Evolutionary conservation across 2,797 vertebrate species (phyloP).

Genomic region (Bradypodion ventrale): DNA sequence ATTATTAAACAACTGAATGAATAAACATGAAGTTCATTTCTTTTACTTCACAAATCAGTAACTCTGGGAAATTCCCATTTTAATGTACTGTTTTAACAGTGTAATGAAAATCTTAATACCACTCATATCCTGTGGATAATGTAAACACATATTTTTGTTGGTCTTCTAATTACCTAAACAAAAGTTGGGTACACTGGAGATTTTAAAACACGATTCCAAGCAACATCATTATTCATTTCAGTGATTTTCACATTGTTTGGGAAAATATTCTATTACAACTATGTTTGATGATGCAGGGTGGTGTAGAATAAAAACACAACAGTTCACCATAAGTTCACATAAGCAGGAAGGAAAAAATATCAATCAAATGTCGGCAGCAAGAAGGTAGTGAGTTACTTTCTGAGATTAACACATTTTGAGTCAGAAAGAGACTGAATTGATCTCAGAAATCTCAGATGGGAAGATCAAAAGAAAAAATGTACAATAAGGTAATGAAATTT

Average conservation of each 20-base stretch:
- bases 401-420: too few species aligned
- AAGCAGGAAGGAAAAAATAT: too few species aligned
- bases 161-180: conserved; percentile 48
- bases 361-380: too few species aligned
- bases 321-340: too few species aligned
- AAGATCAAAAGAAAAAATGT: too few species aligned
- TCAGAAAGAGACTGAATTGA: too few species aligned
- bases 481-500: too few species aligned
- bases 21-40: conserved; percentile 48
- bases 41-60: conserved; percentile 60
- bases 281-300: too few species aligned
- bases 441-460: too few species aligned
- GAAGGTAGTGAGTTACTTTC: too few species aligned
- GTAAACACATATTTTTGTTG: conserved; percentile 51
- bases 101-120: conserved; percentile 47
- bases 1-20: conserved; percentile 41
- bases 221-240: conserved; percentile 45
- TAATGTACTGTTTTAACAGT: conserved; percentile 35
- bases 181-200: conserved; percentile 11
- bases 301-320: too few species aligned
- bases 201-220: conserved; percentile 40
- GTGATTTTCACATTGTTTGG: neutral
- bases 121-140: conserved; percentile 47
- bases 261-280: conserved; percentile 18
- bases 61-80: conserved; percentile 56